These are phyloP conservation scores for Atta texana DNA, from an alignment of 1,140 invertebrate species.

Conservation along the genomic window DNA sequence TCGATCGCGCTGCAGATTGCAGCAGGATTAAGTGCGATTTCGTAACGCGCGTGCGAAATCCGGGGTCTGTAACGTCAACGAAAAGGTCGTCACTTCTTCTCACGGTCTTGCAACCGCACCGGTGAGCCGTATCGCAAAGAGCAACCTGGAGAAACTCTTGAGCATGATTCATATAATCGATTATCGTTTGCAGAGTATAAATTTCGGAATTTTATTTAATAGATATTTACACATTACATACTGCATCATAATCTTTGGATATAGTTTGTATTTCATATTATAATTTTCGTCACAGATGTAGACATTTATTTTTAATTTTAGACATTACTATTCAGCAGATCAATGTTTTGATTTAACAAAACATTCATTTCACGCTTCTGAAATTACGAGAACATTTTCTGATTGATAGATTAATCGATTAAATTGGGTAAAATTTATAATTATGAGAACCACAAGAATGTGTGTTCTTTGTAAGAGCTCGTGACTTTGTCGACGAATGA, in stretches of 20 bases:
- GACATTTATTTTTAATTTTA: background rate
- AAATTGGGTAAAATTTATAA: background rate
- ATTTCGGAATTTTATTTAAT: constrained; percentile 3
- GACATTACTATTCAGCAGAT: background rate
- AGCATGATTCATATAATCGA: background rate
- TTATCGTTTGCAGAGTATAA: background rate
- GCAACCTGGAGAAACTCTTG: background rate
- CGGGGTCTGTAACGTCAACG: constrained; percentile 20
- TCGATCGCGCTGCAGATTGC: constrained; percentile 18
- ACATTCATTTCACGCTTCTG: background rate
- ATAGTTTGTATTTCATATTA: background rate
- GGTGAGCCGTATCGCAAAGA: constrained; percentile 19
- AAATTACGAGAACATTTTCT: background rate
- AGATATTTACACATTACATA: background rate
- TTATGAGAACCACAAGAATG: background rate
- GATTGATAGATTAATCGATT: background rate
- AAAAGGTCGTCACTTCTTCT: constrained; percentile 61
- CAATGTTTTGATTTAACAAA: background rate
- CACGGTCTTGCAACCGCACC: constrained; percentile 43
- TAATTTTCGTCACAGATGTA: background rate
- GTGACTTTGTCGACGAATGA: background rate
- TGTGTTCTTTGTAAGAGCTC: background rate
- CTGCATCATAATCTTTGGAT: background rate
- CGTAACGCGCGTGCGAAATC: constrained; percentile 43
- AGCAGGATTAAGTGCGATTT: constrained; percentile 9